Evolutionary conservation across 2,113 vertebrate genomes (phyloP).

Genomic region (Zootoca vivipara): DNA sequence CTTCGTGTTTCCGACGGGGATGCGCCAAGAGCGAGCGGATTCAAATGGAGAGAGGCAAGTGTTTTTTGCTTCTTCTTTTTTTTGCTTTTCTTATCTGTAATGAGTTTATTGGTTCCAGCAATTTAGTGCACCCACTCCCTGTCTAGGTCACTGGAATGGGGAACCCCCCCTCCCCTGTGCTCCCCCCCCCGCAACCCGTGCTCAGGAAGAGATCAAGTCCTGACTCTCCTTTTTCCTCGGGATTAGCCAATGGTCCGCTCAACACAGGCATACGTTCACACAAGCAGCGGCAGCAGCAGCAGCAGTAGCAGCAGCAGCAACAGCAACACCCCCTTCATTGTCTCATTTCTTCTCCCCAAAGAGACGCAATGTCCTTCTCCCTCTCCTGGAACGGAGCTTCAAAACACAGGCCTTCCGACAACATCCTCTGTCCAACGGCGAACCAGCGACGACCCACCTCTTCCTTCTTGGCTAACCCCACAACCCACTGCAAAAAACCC

Average conservation of each 20-base stretch:
- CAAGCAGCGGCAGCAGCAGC: too few species aligned
- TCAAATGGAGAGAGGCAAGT: not conserved
- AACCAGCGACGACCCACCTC: fast-evolving
- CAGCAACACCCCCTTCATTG: fast-evolving
- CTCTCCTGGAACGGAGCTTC: too few species aligned
- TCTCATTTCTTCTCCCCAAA: not conserved
- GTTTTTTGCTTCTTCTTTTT: too few species aligned
- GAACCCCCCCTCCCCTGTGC: not conserved
- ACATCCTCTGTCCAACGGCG: not conserved
- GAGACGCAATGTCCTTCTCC: not conserved
- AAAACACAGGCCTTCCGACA: not conserved
- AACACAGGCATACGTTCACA: too few species aligned
- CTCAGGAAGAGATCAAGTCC: too few species aligned
- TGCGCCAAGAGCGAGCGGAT: too few species aligned
- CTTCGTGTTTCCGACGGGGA: too few species aligned
- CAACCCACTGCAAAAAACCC: not conserved
- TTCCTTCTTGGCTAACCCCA: not conserved
- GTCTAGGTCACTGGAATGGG: not conserved
- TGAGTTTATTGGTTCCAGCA: not conserved
- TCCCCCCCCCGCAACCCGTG: not conserved
- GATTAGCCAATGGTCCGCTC: too few species aligned
- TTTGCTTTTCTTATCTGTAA: not conserved
- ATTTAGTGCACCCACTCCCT: too few species aligned
- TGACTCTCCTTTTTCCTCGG: too few species aligned
- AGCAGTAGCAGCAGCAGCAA: not conserved